Evolutionary conservation across 2,113 vertebrate genomes (phyloP), one percentile per base, ranked within the genome.

Genomic region (Chaetura pelagica): DNA sequence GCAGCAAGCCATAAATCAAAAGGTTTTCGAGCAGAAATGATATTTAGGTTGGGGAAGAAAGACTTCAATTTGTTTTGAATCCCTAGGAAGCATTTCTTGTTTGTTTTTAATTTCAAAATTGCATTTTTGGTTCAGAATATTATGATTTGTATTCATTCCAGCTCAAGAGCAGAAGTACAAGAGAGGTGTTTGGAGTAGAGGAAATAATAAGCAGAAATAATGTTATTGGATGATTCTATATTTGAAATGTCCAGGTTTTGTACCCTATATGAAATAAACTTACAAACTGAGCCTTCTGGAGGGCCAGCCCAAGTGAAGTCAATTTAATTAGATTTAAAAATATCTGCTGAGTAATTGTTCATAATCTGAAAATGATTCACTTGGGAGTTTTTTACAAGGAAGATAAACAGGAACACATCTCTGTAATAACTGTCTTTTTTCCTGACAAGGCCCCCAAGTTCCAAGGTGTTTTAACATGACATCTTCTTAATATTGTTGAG

Each of bases 271-370:
- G 21, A 69, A 86, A 69, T 16, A 51, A 67, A 23, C 15, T 57
- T 27, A 10, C 3, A 22, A 63, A 42, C 7, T 55, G 16, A 4
- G 20, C 20, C 24, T 83, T 14, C 49, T 55, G 62, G 35, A 73
- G 23, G 54, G 2, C 6, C 51, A 84, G 15, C 4, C 26, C 32
- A 20, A 61, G 34, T 0, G 0, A 77, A 7, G 15, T 3, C 21
- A 40, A 52, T 42, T 18, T 59, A 26, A 7, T 35, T 44, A 27
- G 17, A n/a, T 40, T 18, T 4, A 54, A 13, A 84, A 54, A 24
- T 6, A 71, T 32, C 46, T 77, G 18, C 22, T 49, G 4, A 1
- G 26, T 8, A n/a, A 8, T 59, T 18, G 8, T 71, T 88, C 38
- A 17, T 8, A 1, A 21, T 76, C 18, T 38, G 7, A 58, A 87